These are phyloP conservation scores for Peromyscus eremicus DNA, from an alignment of 2,797 vertebrate genomes.

Conservation along the genomic window DNA sequence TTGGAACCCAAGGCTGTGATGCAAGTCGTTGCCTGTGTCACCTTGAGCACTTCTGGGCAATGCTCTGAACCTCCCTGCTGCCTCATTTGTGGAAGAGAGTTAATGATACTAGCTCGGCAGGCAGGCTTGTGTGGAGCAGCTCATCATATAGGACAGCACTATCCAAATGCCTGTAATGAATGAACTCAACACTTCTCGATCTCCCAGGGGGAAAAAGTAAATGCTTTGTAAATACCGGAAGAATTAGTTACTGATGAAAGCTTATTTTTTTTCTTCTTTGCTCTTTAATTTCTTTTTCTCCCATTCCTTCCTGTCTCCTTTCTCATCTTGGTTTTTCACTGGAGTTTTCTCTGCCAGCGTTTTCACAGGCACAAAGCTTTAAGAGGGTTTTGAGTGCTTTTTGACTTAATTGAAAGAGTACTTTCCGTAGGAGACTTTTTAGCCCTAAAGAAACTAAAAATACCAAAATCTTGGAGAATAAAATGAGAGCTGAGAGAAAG, in stretches of 20 bases:
- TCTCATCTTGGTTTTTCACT: not conserved
- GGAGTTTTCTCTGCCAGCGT: constrained; percentile 6
- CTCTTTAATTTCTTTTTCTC: constrained; percentile 43
- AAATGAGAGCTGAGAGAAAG: constrained; percentile 53
- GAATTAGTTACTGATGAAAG: constrained; percentile 7
- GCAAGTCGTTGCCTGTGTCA: not conserved
- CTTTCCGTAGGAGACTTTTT: constrained; percentile 62
- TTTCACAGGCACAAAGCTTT: constrained; percentile 53
- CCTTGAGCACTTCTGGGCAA: not conserved
- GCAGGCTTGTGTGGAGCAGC: not conserved
- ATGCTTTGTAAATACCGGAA: constrained; percentile 25
- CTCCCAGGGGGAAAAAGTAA: not conserved
- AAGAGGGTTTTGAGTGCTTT: constrained; percentile 41
- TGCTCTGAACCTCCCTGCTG: not conserved
- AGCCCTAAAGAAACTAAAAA: constrained; percentile 60
- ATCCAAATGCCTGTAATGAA: constrained; percentile 8
- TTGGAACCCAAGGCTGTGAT: not conserved
- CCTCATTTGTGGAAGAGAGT: constrained; percentile 13
- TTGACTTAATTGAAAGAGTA: constrained; percentile 59
- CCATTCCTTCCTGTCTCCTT: not conserved
- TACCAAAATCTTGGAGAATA: constrained; percentile 59
- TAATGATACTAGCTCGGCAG: not conserved
- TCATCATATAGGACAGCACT: not conserved
- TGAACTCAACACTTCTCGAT: constrained; percentile 9
- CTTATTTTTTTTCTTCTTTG: constrained; percentile 34